phyloP scores from a whole-genome alignment of 2,888 invertebrate species.

The Agrotis puta region DNA sequence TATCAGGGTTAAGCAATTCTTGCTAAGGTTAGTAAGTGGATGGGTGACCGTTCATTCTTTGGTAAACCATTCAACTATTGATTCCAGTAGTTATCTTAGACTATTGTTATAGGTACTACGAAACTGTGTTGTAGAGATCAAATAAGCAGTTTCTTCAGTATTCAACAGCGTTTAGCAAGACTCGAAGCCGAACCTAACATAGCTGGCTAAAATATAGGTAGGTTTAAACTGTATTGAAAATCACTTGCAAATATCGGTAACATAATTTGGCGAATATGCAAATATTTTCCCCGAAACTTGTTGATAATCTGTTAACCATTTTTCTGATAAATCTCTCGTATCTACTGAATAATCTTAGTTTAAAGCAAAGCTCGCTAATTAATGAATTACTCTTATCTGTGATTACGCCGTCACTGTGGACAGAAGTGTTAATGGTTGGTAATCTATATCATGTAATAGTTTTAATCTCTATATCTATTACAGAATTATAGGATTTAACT shows the following conservation, averaged over 20 bases:
- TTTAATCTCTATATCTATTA: constrained; percentile 13
- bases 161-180: too few relatives aligned
- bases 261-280: background rate
- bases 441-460: constrained; percentile 11
- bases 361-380: constrained; percentile 21
- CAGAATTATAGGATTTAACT: constrained; percentile 5
- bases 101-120: too few relatives aligned
- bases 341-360: constrained; percentile 26
- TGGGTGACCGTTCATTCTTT: too few relatives aligned
- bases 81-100: too few relatives aligned
- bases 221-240: background rate
- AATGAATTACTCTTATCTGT: constrained; percentile 33
- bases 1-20: too few relatives aligned
- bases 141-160: too few relatives aligned
- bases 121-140: too few relatives aligned
- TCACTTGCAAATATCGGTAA: background rate
- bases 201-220: background rate
- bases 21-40: too few relatives aligned
- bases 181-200: background rate
- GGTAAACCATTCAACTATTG: too few relatives aligned
- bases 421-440: background rate
- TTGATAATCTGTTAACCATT: background rate
- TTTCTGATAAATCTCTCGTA: background rate
- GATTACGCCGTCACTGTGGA: constrained; percentile 12
- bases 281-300: constrained; percentile 35